Conservation (phyloP, 2,797 vertebrate genomes). For the Dromococcyx pavoninus region DNA sequence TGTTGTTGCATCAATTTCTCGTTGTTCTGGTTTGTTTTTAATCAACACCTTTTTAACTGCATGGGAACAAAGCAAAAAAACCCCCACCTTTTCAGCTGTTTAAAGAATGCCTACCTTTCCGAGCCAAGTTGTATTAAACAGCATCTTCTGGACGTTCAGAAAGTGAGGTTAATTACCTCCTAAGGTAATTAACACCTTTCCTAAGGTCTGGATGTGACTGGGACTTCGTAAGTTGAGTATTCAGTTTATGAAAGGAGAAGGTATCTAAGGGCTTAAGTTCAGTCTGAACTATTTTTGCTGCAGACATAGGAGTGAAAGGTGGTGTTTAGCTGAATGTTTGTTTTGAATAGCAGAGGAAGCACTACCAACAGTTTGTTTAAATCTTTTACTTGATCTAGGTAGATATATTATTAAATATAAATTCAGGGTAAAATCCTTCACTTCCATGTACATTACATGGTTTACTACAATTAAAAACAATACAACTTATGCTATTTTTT, state of each 20-base stretch:
- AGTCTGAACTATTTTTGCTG: conserved; percentile 46
- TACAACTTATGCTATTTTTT: conserved; percentile 34
- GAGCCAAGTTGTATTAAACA: not conserved
- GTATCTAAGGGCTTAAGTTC: conserved; percentile 71
- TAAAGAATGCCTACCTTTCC: conserved; percentile 26
- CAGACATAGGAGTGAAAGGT: not conserved
- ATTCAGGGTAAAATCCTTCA: conserved; percentile 75
- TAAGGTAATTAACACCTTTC: conserved; percentile 3
- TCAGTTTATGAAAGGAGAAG: conserved; percentile 39
- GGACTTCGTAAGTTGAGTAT: not conserved
- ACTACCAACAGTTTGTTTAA: conserved; percentile 36
- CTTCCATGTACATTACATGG: conserved; percentile 77
- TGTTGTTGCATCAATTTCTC: conserved; percentile 42
- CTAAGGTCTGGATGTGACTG: not conserved
- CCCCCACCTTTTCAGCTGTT: conserved; percentile 30
- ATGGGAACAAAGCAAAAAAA: conserved; percentile 53
- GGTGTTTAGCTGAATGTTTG: not conserved
- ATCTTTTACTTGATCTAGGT: conserved; percentile 45
- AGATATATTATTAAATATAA: conserved; percentile 54
- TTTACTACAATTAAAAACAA: conserved; percentile 56
- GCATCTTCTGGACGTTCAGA: not conserved
- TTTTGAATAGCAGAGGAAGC: conserved; percentile 35
- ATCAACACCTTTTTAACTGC: conserved; percentile 60
- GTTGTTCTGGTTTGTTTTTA: conserved; percentile 24
- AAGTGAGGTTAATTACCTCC: conserved; percentile 23